Base-by-base conservation (phyloP, 2,113 vertebrate genomes). In the Cairina moschata region DNA sequence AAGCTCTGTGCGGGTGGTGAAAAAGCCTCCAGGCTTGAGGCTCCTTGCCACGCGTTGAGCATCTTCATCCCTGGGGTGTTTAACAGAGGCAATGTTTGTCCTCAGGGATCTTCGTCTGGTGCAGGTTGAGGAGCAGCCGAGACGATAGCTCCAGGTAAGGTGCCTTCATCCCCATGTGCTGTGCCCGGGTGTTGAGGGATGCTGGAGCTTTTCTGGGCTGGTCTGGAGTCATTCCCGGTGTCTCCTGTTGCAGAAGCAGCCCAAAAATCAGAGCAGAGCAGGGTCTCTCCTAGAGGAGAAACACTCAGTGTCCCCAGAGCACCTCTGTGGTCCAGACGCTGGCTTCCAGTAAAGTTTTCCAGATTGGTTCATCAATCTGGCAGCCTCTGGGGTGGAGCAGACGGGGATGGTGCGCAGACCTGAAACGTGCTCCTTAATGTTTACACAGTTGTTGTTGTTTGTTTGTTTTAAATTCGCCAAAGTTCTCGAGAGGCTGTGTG, bases 181-280 rank as follows among this genome's bases (percentile, higher is more conserved):
- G 7, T 63, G 36, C 62, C 16, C 9, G n/a, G n/a, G n/a, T 77
- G 21, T 2, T 13, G 31, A 62, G 38, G 46, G 26, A 1, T 67
- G 15, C 40, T n/a, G 18, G 17, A 11, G 16, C 36, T 63, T 31
- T 7, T 56, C 6, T 56, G 62, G 84, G 14, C 26, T 63, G 32
- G 52, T 14, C 14, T 31, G 0, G 5, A 60, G 42, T 29, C 12
- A 69, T 11, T 21, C 52, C 38, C 66, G 10, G 0, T 18, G 44
- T 21, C 8, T 65, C 16, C 59, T 2, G 0, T 16, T 78, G 58
- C 59, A 59, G 8, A 58, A 42, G 8, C 56, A 50, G 56, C 2
- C 31, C 13, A 8, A 56, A 42, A 3, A 31, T 42, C 22, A 2
- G 0, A 50, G 50, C 50, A 52, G 26, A 58, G 77, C 36, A 32